Conservation (phyloP, 2,797 vertebrate genomes). For the Merluccius polli region DNA sequence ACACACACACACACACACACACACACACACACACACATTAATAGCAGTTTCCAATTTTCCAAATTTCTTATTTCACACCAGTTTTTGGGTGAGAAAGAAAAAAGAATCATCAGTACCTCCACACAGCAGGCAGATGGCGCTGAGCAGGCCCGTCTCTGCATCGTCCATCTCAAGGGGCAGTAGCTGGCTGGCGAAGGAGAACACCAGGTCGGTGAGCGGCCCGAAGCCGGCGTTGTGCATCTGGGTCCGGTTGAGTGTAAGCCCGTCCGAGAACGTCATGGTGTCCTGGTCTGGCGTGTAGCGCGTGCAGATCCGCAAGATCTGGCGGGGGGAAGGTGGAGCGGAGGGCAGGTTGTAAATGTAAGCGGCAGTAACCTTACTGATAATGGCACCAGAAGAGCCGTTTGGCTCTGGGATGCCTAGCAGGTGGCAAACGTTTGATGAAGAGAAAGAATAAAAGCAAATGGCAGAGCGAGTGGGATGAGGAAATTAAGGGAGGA, state of each 20-base stretch:
- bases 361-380: neutral
- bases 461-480: too few species aligned
- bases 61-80: neutral
- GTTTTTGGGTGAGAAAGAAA: neutral
- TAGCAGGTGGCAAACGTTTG: too few species aligned
- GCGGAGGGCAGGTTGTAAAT: neutral
- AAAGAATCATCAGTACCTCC: slow-evolving; percentile 77
- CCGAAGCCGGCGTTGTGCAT: slow-evolving; percentile 98
- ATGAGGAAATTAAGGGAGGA: too few species aligned
- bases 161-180: slow-evolving; percentile 96
- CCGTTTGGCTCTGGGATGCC: neutral
- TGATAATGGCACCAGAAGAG: neutral
- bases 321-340: slow-evolving; percentile 63
- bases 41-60: neutral
- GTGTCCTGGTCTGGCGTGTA: slow-evolving; percentile 98
- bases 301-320: slow-evolving; percentile 94
- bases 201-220: slow-evolving; percentile 94
- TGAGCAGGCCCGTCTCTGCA: slow-evolving; percentile 89
- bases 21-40: neutral
- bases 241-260: slow-evolving; percentile 96
- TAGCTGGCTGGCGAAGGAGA: slow-evolving; percentile 92
- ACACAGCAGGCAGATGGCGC: slow-evolving; percentile 96
- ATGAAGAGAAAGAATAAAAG: too few species aligned
- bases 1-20: neutral
- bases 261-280: slow-evolving; percentile 95